phyloP scores from a whole-genome alignment of 2,888 invertebrate species.

The Caenorhabditis angaria region DNA sequence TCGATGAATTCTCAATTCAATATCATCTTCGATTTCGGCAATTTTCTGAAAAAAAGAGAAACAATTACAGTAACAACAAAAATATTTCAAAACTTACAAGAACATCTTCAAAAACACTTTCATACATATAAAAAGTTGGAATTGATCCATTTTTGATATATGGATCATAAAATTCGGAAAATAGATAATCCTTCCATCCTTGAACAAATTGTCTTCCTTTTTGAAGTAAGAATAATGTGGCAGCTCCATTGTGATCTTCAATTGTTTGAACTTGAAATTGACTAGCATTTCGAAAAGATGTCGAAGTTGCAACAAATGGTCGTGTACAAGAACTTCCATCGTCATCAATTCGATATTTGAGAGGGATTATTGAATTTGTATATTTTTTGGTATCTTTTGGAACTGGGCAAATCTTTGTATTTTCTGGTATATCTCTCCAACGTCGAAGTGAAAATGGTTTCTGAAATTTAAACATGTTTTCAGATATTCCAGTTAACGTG shows the following conservation, averaged over 20 bases:
- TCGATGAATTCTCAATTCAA: slow-evolving; percentile 59
- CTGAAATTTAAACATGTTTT: too few relatives aligned
- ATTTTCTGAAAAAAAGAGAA: slow-evolving; percentile 5
- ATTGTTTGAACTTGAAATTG: slow-evolving; percentile 46
- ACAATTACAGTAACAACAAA: not conserved
- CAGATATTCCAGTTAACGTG: too few relatives aligned
- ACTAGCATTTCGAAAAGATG: slow-evolving; percentile 34
- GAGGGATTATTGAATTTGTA: slow-evolving; percentile 29
- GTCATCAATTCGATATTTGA: slow-evolving; percentile 47
- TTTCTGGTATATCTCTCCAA: slow-evolving; percentile 20
- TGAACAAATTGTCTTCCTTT: slow-evolving; percentile 37
- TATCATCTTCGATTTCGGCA: not conserved
- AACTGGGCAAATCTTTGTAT: slow-evolving; percentile 31
- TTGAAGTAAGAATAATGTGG: slow-evolving; percentile 42
- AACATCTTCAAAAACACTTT: slow-evolving; percentile 30
- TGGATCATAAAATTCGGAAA: slow-evolving; percentile 65
- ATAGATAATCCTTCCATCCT: slow-evolving; percentile 57
- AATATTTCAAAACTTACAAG: not conserved
- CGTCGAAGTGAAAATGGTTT: slow-evolving; percentile 18
- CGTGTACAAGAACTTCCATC: slow-evolving; percentile 41
- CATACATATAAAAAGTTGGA: slow-evolving; percentile 64
- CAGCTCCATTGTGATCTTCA: slow-evolving; percentile 21
- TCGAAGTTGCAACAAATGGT: slow-evolving; percentile 16
- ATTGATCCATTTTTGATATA: slow-evolving; percentile 45
- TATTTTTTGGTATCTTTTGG: not conserved